phyloP scores from a whole-genome alignment of 2,113 vertebrate genomes.

The Ursus arctos region DNA sequence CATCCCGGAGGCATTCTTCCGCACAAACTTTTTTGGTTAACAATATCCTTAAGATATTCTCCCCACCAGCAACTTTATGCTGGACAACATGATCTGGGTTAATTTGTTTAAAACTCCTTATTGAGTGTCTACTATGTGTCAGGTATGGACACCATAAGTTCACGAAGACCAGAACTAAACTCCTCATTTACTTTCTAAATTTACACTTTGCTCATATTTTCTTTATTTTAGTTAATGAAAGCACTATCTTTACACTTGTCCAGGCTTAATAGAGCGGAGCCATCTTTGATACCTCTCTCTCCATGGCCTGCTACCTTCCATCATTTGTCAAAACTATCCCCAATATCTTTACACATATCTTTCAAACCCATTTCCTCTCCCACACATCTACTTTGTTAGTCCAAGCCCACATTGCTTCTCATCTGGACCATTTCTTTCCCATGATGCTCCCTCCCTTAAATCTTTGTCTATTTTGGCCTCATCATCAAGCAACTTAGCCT shows the following conservation, averaged over 20 bases:
- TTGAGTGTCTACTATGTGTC: background rate
- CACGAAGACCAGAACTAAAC: background rate
- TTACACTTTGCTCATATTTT: background rate
- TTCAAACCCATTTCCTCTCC: background rate
- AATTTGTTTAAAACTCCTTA: background rate
- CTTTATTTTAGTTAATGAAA: background rate
- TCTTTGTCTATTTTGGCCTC: background rate
- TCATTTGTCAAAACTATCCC: background rate
- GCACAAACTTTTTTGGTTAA: background rate
- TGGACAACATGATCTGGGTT: background rate
- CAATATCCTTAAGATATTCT: background rate
- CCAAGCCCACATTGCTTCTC: background rate
- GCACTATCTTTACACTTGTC: background rate
- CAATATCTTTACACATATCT: background rate
- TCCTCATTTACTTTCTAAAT: constrained; percentile 26
- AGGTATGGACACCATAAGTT: background rate
- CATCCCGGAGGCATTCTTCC: background rate
- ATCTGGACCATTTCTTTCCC: background rate
- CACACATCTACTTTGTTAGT: background rate
- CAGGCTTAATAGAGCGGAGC: background rate
- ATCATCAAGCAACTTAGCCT: background rate
- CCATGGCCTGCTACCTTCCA: background rate
- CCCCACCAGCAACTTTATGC: background rate
- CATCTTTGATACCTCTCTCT: background rate
- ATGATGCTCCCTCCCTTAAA: background rate